Conservation (phyloP, 2,113 vertebrate genomes). For the Indri indri region DNA sequence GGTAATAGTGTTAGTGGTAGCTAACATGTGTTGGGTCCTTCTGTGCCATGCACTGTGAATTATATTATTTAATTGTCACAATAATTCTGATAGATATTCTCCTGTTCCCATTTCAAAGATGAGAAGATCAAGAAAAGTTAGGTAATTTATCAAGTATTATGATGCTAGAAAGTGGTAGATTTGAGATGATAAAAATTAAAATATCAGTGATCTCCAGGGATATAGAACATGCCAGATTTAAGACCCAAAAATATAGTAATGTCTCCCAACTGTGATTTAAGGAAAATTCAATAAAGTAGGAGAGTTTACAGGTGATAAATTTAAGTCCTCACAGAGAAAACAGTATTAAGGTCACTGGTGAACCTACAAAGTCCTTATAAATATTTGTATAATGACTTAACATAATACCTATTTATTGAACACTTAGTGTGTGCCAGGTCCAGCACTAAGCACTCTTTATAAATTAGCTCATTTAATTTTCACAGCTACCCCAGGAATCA, state of each 20-base stretch:
- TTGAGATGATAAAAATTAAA: conserved; percentile 2
- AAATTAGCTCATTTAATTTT: background rate
- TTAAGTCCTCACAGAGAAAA: background rate
- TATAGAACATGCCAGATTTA: background rate
- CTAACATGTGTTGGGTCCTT: background rate
- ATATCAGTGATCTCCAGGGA: background rate
- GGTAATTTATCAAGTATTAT: background rate
- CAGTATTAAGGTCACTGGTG: background rate
- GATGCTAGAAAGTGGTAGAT: background rate
- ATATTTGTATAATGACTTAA: background rate
- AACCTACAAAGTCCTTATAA: background rate
- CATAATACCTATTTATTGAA: background rate
- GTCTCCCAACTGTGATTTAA: background rate
- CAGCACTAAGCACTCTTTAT: background rate
- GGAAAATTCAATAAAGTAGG: background rate
- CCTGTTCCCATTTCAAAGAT: background rate
- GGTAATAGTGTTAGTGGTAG: background rate
- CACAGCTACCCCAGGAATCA: background rate
- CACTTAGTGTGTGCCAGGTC: background rate
- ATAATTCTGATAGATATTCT: background rate
- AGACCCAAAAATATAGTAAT: background rate
- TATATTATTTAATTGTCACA: background rate
- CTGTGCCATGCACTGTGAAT: background rate
- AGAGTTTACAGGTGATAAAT: background rate
- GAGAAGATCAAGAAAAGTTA: background rate